Percentiles rank a stretch among this genome's conserved stretches.
Evolutionary conservation across 2,888 invertebrate genomes (phyloP).

Genomic region (Meghimatium bilineatum): DNA sequence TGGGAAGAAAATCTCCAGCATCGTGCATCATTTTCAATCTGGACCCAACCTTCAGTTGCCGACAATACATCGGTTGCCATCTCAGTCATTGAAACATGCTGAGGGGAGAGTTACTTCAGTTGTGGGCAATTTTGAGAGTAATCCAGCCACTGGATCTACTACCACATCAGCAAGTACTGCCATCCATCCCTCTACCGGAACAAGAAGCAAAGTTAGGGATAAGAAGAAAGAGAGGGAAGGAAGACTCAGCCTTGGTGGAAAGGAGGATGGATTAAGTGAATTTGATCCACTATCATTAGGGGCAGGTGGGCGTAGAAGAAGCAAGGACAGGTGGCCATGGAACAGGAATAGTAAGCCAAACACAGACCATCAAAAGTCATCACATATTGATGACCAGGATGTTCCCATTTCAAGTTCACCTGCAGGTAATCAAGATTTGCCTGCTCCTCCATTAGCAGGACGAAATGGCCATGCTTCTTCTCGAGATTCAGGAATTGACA

Average conservation of each 20-base stretch:
- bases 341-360: constrained; percentile 1
- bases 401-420: not conserved
- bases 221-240: constrained; percentile 32
- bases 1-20: constrained; percentile 35
- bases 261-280: constrained; percentile 23
- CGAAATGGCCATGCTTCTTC: not conserved
- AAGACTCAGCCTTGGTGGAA: constrained; percentile 21
- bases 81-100: constrained; percentile 47
- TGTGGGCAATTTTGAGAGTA: constrained; percentile 14
- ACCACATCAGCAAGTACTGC: not conserved
- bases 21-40: constrained; percentile 42
- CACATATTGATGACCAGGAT: constrained; percentile 12
- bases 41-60: constrained; percentile 36
- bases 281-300: constrained; percentile 34
- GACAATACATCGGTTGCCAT: constrained; percentile 35
- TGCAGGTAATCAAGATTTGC: not conserved
- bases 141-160: not conserved
- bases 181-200: constrained; percentile 38
- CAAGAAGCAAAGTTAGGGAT: constrained; percentile 44
- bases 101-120: constrained; percentile 45
- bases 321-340: constrained; percentile 35
- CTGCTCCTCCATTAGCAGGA: not conserved
- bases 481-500: constrained; percentile 49
- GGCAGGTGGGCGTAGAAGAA: constrained; percentile 20
- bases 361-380: constrained; percentile 15